These are phyloP conservation scores for Meloe dianella DNA, from an alignment of 2,888 invertebrate species.

Conservation along the genomic window DNA sequence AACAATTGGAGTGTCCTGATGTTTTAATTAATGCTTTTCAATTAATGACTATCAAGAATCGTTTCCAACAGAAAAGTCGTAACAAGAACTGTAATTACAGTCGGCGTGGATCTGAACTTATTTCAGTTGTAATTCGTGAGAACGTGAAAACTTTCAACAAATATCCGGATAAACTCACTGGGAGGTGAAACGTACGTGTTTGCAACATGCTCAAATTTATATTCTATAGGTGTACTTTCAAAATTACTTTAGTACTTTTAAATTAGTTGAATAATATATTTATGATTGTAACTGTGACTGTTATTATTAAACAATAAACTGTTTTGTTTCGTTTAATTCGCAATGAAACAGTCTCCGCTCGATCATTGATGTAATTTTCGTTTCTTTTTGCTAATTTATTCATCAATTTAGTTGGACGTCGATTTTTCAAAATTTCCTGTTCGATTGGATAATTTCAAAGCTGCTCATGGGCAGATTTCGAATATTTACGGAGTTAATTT, in stretches of 20 bases:
- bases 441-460: no score
- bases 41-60: slow-evolving; percentile 52
- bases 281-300: slow-evolving; percentile 43
- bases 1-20: slow-evolving; percentile 25
- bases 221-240: slow-evolving; percentile 50
- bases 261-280: slow-evolving; percentile 53
- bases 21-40: slow-evolving; percentile 38
- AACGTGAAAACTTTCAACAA: slow-evolving; percentile 54
- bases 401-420: not conserved
- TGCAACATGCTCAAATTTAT: slow-evolving; percentile 48
- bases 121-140: slow-evolving; percentile 52
- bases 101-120: slow-evolving; percentile 47
- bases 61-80: slow-evolving; percentile 44
- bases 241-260: slow-evolving; percentile 55
- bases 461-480: not conserved
- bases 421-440: no score
- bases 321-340: not conserved
- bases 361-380: no score
- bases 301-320: slow-evolving; percentile 19
- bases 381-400: not conserved
- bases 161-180: slow-evolving; percentile 52
- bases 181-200: slow-evolving; percentile 46
- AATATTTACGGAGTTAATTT: no score
- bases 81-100: slow-evolving; percentile 53
- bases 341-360: no score